Evolutionary conservation across 2,113 vertebrate species (phyloP).

Genomic region (Cyanoderma ruficeps): DNA sequence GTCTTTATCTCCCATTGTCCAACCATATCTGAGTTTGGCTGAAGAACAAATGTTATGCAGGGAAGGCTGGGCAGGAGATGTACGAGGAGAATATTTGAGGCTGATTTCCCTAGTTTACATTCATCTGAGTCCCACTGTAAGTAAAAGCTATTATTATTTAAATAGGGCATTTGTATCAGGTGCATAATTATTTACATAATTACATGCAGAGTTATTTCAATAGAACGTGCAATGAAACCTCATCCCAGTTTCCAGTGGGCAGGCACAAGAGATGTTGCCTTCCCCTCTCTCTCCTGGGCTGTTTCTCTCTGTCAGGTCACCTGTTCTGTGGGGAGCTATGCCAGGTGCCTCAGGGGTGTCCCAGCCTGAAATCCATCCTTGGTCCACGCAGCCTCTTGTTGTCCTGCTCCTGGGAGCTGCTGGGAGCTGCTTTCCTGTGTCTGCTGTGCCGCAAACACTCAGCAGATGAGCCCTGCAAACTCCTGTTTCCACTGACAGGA

Average conservation of each 20-base stretch:
- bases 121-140: background rate
- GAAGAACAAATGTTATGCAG: background rate
- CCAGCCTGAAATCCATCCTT: background rate
- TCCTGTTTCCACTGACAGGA: background rate
- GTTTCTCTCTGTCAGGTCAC: too few species aligned
- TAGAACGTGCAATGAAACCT: background rate
- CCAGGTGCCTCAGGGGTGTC: background rate
- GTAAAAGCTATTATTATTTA: conserved; percentile 31
- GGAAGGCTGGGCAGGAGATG: background rate
- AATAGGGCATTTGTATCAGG: background rate
- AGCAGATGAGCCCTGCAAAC: background rate
- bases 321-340: background rate
- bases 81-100: background rate
- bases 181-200: conserved; percentile 27
- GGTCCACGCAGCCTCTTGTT: background rate
- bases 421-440: background rate
- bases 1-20: background rate
- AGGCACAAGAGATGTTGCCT: background rate
- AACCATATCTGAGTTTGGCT: background rate
- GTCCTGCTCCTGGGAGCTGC: background rate
- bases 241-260: background rate
- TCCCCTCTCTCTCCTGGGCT: background rate
- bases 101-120: background rate
- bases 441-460: background rate
- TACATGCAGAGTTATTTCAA: background rate